Evolutionary conservation across 1,140 invertebrate genomes (phyloP).

Genomic region (Zophobas morio): DNA sequence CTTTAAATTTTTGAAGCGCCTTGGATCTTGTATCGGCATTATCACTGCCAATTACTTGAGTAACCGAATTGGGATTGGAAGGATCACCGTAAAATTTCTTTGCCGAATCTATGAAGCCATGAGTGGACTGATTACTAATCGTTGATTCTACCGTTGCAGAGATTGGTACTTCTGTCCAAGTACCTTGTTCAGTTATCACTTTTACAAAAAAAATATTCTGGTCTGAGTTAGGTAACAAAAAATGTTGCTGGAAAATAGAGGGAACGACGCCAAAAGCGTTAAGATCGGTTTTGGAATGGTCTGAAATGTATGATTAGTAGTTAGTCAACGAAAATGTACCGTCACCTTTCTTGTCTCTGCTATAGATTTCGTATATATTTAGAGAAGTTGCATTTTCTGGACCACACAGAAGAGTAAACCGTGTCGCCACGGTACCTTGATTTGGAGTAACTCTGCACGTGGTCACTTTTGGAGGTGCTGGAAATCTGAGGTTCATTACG

Average conservation of each 20-base stretch:
- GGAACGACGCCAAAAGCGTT: background rate
- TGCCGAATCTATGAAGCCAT: background rate
- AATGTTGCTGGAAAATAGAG: background rate
- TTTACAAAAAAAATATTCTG: background rate
- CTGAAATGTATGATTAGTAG: background rate
- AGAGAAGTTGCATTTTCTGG: background rate
- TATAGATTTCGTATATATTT: background rate
- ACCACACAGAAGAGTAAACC: background rate
- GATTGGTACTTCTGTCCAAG: background rate
- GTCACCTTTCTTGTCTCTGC: background rate
- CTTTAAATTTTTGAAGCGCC: background rate
- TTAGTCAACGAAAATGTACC: background rate
- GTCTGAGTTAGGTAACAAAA: background rate
- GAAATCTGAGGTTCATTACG: background rate
- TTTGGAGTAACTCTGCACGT: background rate
- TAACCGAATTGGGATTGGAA: background rate
- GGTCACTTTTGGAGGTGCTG: background rate
- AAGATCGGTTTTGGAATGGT: background rate
- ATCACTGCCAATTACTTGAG: background rate
- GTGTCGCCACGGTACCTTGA: background rate
- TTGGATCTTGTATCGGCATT: background rate
- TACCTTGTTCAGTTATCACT: background rate
- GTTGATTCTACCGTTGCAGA: background rate
- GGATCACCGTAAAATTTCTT: background rate
- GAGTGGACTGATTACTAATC: background rate